A percentile compares a stretch with the other conserved stretches of the same genome.
Evolutionary conservation across 2,888 invertebrate genomes (phyloP).

Genomic region (Laspeyria flexula): DNA sequence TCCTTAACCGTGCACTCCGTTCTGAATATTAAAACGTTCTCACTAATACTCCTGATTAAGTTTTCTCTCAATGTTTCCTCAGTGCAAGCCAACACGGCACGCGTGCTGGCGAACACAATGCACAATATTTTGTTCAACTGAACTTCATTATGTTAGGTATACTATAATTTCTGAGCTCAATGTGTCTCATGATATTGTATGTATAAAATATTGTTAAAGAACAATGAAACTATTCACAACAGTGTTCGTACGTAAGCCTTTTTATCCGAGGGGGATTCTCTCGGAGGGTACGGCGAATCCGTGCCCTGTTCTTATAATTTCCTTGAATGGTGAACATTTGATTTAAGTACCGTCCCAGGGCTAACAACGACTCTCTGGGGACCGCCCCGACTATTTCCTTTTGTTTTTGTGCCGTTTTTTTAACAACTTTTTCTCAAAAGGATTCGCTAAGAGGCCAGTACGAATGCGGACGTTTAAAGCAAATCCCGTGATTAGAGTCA

Average conservation of each 20-base stretch:
- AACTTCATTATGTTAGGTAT: background rate
- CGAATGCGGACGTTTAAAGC: slow-evolving; percentile 68
- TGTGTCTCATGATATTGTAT: background rate
- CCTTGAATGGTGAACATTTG: slow-evolving; percentile 83
- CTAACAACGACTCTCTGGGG: slow-evolving; percentile 75
- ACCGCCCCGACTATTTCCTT: slow-evolving; percentile 83
- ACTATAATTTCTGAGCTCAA: background rate
- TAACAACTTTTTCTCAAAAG: slow-evolving; percentile 77
- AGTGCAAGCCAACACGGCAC: slow-evolving; percentile 19
- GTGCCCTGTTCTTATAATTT: slow-evolving; percentile 82
- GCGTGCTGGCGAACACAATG: slow-evolving; percentile 8
- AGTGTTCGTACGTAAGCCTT: slow-evolving; percentile 67
- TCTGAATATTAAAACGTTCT: slow-evolving; percentile 67
- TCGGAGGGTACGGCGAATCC: slow-evolving; percentile 67
- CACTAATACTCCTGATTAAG: slow-evolving; percentile 59
- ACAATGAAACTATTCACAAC: slow-evolving; percentile 64
- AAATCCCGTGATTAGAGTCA: slow-evolving; percentile 75
- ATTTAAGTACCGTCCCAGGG: slow-evolving; percentile 84
- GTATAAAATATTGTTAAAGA: slow-evolving; percentile 46
- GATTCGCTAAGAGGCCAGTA: slow-evolving; percentile 68
- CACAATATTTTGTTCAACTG: background rate
- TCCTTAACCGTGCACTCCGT: slow-evolving; percentile 58
- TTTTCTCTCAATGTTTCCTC: slow-evolving; percentile 46
- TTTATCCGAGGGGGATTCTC: slow-evolving; percentile 68
- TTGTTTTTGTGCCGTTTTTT: slow-evolving; percentile 80